Evolutionary conservation across 2,888 invertebrate species (phyloP).

Genomic region (Apamea epomidion): DNA sequence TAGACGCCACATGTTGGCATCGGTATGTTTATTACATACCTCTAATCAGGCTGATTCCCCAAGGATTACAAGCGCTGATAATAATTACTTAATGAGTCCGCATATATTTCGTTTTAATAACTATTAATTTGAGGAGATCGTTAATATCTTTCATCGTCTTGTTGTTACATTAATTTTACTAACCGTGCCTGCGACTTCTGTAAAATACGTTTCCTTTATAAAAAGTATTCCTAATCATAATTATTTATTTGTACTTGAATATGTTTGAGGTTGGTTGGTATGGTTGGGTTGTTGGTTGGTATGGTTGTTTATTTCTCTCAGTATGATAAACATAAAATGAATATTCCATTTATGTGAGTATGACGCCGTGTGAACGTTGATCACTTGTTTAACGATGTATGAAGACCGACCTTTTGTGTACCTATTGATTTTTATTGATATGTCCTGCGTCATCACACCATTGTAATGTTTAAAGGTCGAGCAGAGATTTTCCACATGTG

Average conservation of each 20-base stretch:
- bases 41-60: conserved; percentile 38
- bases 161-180: neutral
- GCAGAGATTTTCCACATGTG: neutral
- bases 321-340: conserved; percentile 1
- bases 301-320: conserved; percentile 5
- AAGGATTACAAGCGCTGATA: conserved; percentile 15
- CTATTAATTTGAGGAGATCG: neutral
- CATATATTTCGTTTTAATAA: conserved; percentile 30
- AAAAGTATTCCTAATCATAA: neutral
- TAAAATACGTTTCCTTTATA: neutral
- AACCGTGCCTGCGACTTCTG: neutral
- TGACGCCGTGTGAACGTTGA: conserved; percentile 40
- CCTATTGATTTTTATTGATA: conserved; percentile 56
- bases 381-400: conserved; percentile 54
- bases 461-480: conserved; percentile 22
- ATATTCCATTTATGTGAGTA: conserved; percentile 11
- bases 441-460: conserved; percentile 37
- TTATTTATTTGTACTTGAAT: neutral
- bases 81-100: conserved; percentile 28
- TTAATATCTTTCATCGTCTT: conserved; percentile 11
- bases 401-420: conserved; percentile 40
- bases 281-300: neutral
- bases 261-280: neutral
- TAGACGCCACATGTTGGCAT: conserved; percentile 21
- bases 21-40: conserved; percentile 22